These are phyloP conservation scores for Abscondita cerata DNA, from an alignment of 2,888 invertebrate species.

Conservation along the genomic window DNA sequence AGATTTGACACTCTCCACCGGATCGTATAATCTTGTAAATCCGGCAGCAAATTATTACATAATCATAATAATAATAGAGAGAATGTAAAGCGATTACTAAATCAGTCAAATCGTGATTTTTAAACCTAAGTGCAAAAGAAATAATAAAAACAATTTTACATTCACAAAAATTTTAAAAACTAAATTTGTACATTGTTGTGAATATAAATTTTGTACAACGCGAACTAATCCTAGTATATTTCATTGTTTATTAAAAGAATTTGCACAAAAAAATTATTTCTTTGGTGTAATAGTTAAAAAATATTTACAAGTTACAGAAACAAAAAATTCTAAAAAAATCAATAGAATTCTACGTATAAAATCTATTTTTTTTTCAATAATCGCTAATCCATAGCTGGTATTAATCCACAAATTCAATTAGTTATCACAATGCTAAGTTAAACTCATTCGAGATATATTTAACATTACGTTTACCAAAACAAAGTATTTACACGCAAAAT, in stretches of 20 bases:
- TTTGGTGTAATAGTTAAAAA: conserved; percentile 2
- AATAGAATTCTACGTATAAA: conserved; percentile 3
- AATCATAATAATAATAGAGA: conserved; percentile 23
- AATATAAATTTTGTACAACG: conserved; percentile 3
- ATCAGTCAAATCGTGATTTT: conserved; percentile 26
- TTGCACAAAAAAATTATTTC: neutral
- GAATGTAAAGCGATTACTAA: conserved; percentile 14
- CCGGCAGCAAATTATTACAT: conserved; percentile 23
- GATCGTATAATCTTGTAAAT: conserved; percentile 4
- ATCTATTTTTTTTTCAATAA: neutral
- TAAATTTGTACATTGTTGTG: neutral
- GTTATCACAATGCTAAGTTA: conserved; percentile 22
- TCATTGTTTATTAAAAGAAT: neutral
- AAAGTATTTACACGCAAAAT: neutral
- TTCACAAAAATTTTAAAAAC: neutral
- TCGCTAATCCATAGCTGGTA: neutral
- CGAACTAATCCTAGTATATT: neutral
- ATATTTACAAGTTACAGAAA: conserved; percentile 2
- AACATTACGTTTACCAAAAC: neutral
- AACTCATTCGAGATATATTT: neutral
- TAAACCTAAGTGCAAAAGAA: conserved; percentile 13
- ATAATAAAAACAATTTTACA: conserved; percentile 1
- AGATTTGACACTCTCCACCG: conserved; percentile 34
- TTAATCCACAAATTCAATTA: neutral
- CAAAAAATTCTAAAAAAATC: neutral